Percentiles rank a stretch among this genome's conserved stretches.
Evolutionary conservation across 1,140 invertebrate genomes (phyloP).

Genomic region (Apis florea): DNA sequence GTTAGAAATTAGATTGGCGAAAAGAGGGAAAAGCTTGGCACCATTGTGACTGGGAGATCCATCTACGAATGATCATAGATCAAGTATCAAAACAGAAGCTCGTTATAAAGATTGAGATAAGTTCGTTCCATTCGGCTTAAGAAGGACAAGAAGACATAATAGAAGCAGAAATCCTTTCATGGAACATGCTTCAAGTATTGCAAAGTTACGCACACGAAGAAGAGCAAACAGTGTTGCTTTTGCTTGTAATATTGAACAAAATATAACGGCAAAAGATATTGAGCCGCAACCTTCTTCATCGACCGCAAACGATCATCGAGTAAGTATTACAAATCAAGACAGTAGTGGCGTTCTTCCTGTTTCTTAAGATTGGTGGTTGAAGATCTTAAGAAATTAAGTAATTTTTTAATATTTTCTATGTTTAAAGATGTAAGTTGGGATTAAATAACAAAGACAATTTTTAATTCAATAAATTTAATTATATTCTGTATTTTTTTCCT

Average conservation of each 20-base stretch:
- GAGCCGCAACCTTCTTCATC: constrained; percentile 30
- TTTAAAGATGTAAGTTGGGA: neutral
- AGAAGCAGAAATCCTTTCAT: constrained; percentile 22
- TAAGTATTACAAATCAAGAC: neutral
- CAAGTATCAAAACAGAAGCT: constrained; percentile 45
- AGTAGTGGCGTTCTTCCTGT: constrained; percentile 25
- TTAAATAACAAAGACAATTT: neutral
- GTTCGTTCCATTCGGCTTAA: constrained; percentile 72
- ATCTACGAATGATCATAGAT: constrained; percentile 44
- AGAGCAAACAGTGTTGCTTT: constrained; percentile 61
- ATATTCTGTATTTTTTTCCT: neutral
- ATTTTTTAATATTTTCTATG: neutral
- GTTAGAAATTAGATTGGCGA: constrained; percentile 75
- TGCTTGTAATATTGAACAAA: constrained; percentile 41
- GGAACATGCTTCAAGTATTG: neutral
- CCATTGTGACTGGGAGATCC: constrained; percentile 72
- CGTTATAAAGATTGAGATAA: constrained; percentile 71
- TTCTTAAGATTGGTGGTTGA: constrained; percentile 33
- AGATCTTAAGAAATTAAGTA: neutral
- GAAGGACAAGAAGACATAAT: constrained; percentile 26
- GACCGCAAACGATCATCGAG: constrained; percentile 7
- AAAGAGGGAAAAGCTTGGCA: constrained; percentile 71
- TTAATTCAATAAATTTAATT: neutral
- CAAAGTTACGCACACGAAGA: constrained; percentile 35
- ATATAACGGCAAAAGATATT: neutral